Percentiles rank a stretch among this genome's conserved stretches.
These are phyloP conservation scores for Drosophila formosana DNA, from an alignment of 2,888 invertebrate species.

Conservation along the genomic window DNA sequence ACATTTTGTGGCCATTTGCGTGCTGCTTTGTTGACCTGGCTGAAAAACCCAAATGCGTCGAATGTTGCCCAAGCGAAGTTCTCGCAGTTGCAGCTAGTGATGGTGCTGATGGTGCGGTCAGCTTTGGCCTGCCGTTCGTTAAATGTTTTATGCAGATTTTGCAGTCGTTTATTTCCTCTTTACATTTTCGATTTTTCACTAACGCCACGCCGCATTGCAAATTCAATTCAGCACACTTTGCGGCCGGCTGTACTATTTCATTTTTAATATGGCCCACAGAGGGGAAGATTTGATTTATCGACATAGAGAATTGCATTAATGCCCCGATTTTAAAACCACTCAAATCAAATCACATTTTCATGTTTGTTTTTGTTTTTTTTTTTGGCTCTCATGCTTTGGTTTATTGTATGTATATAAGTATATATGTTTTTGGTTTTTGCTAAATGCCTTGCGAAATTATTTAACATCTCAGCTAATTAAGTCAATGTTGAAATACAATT, in stretches of 20 bases:
- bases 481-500: constrained; percentile 69
- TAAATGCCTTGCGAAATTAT: constrained; percentile 75
- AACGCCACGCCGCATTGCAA: constrained; percentile 26
- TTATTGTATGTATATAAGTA: constrained; percentile 59
- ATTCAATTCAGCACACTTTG: constrained; percentile 47
- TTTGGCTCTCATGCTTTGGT: constrained; percentile 56
- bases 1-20: constrained; percentile 72
- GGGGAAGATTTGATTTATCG: constrained; percentile 61
- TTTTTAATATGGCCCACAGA: constrained; percentile 44
- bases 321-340: background rate
- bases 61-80: constrained; percentile 2
- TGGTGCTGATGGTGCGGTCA: background rate
- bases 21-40: constrained; percentile 47
- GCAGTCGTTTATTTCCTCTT: constrained; percentile 47
- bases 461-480: constrained; percentile 77
- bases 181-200: constrained; percentile 58
- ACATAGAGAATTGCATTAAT: constrained; percentile 7
- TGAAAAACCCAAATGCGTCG: constrained; percentile 24
- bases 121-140: constrained; percentile 50
- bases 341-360: constrained; percentile 7
- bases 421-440: constrained; percentile 37
- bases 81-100: background rate
- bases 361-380: constrained; percentile 22
- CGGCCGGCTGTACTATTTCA: constrained; percentile 52
- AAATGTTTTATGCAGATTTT: constrained; percentile 71